A percentile compares a stretch with the other conserved stretches of the same genome.
These are phyloP conservation scores for Chelonia mydas DNA, from an alignment of 2,797 vertebrate genomes.

Conservation along the genomic window DNA sequence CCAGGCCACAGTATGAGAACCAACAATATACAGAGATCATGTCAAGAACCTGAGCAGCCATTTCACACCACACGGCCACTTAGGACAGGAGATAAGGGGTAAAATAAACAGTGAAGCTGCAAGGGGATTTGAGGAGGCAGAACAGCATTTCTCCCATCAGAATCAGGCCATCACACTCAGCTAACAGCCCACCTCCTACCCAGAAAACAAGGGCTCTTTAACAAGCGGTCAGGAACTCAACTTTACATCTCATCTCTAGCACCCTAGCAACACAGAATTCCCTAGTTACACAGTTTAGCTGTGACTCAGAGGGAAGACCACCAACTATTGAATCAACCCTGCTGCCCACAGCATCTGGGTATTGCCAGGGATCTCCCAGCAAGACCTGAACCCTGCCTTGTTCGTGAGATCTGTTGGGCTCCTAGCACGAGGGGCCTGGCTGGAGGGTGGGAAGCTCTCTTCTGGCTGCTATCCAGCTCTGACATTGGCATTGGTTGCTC, in stretches of 20 bases:
- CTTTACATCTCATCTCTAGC: not conserved
- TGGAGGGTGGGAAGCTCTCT: rapidly evolving
- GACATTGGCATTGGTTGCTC: not conserved
- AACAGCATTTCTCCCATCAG: not conserved
- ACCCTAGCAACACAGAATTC: not conserved
- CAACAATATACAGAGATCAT: not conserved
- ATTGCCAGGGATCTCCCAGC: not conserved
- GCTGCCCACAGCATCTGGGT: not conserved
- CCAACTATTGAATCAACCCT: not conserved
- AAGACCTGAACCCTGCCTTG: not conserved
- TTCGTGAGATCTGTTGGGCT: not conserved
- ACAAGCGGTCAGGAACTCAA: not conserved
- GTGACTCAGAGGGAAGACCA: not conserved
- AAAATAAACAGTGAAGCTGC: not conserved
- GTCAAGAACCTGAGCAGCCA: not conserved
- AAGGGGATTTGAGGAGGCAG: not conserved
- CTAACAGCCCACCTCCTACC: not conserved
- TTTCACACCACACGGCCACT: not conserved
- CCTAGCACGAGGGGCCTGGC: not conserved
- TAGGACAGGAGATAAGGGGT: not conserved
- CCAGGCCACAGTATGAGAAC: not conserved
- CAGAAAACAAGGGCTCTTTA: not conserved
- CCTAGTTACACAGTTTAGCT: not conserved
- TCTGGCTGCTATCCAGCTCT: not conserved
- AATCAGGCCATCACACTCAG: not conserved